phyloP scores from a whole-genome alignment of 2,888 invertebrate genomes.

The Synergus gifuensis region DNA sequence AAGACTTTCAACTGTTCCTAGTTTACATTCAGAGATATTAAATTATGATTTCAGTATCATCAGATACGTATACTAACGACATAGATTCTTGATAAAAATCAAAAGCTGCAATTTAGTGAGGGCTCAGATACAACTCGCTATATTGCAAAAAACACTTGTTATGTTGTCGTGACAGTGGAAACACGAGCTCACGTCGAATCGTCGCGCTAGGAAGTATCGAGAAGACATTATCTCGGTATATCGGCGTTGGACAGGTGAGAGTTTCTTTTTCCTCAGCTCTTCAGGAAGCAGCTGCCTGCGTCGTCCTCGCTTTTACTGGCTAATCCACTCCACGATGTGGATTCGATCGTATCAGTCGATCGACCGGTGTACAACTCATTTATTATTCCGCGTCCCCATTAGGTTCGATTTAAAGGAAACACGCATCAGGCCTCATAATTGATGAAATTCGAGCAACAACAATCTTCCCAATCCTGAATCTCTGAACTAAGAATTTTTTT shows the following conservation, averaged over 20 bases:
- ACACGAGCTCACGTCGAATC: slow-evolving; percentile 50
- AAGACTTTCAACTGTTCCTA: background rate
- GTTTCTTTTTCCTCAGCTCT: slow-evolving; percentile 63
- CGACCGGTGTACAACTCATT: slow-evolving; percentile 58
- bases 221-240: slow-evolving; percentile 68
- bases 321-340: slow-evolving; percentile 59
- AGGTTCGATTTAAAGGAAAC: slow-evolving; percentile 50
- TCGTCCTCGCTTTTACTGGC: slow-evolving; percentile 62
- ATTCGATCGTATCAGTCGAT: slow-evolving; percentile 60
- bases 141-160: slow-evolving; percentile 18
- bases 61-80: background rate
- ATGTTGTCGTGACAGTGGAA: slow-evolving; percentile 27
- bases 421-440: slow-evolving; percentile 13
- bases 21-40: background rate
- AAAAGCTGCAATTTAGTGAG: slow-evolving; percentile 19
- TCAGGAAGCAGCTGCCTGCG: slow-evolving; percentile 64
- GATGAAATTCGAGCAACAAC: background rate
- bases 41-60: background rate
- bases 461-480: background rate
- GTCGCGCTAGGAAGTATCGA: slow-evolving; percentile 59
- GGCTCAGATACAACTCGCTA: background rate
- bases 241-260: slow-evolving; percentile 66
- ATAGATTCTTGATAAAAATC: slow-evolving; percentile 3
- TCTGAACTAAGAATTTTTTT: background rate
- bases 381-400: slow-evolving; percentile 57